phyloP scores from a whole-genome alignment of 2,888 invertebrate species.

The Dendrolimus houi region DNA sequence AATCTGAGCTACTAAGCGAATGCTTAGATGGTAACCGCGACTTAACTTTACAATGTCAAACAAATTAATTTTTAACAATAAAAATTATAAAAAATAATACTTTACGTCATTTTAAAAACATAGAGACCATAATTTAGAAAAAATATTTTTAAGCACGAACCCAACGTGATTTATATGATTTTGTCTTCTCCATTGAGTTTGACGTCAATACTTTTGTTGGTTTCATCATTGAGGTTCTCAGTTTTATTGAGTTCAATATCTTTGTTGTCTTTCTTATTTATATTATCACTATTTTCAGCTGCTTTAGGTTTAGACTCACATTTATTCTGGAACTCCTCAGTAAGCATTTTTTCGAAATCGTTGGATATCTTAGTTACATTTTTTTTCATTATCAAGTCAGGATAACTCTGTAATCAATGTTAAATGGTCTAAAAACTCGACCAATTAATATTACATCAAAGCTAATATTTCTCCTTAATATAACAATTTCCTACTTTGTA shows the following conservation, averaged over 20 bases:
- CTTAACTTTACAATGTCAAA: neutral
- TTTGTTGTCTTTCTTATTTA: conserved; percentile 39
- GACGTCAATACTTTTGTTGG: conserved; percentile 32
- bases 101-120: too few species aligned
- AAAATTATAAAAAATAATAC: too few species aligned
- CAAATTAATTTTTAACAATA: too few species aligned
- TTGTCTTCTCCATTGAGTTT: conserved; percentile 37
- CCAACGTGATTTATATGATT: conserved; percentile 19
- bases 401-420: conserved; percentile 45
- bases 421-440: neutral
- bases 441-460: too few species aligned
- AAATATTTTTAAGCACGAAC: neutral
- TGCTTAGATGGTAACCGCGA: too few species aligned
- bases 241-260: conserved; percentile 26
- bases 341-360: conserved; percentile 62
- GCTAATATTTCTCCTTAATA: too few species aligned
- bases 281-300: conserved; percentile 26
- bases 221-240: conserved; percentile 37
- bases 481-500: too few species aligned
- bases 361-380: conserved; percentile 61
- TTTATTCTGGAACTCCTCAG: conserved; percentile 59
- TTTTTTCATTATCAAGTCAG: conserved; percentile 60
- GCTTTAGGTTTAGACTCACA: conserved; percentile 42
- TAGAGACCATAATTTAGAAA: too few species aligned
- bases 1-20: too few species aligned